Evolutionary conservation across 64 coral and sea anemone genomes (phyloP).

Genomic region (Stichodactyla mertensii): DNA sequence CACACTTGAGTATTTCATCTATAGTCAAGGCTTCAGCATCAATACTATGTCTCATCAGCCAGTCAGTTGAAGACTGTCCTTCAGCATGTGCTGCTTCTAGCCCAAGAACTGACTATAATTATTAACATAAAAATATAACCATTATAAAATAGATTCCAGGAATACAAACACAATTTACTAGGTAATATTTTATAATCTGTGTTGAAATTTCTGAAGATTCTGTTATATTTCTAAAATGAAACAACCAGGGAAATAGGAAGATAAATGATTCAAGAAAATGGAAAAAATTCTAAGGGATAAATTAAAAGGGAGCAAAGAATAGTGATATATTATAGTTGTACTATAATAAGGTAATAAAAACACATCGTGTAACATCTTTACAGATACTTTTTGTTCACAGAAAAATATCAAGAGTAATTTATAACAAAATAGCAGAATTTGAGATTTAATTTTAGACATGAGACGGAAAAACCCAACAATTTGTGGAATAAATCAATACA

Average conservation of each 20-base stretch:
- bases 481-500: too few species aligned
- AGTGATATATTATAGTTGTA: too few species aligned
- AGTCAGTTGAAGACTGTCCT: constrained; percentile 90
- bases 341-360: too few species aligned
- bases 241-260: neutral
- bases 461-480: too few species aligned
- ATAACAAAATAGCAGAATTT: too few species aligned
- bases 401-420: too few species aligned
- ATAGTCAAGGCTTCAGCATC: constrained; percentile 69
- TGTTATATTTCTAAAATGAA: neutral
- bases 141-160: neutral
- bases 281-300: too few species aligned
- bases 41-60: constrained; percentile 83
- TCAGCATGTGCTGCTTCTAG: constrained; percentile 79
- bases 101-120: constrained; percentile 62
- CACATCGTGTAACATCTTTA: too few species aligned
- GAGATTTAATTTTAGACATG: too few species aligned
- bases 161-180: neutral
- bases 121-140: neutral
- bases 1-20: constrained; percentile 91
- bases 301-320: too few species aligned
- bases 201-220: neutral
- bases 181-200: neutral
- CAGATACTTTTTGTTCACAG: too few species aligned
- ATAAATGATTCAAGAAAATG: too few species aligned